Base-by-base conservation (phyloP, 64 coral and sea anemone species). In the Montipora efflorescens region DNA sequence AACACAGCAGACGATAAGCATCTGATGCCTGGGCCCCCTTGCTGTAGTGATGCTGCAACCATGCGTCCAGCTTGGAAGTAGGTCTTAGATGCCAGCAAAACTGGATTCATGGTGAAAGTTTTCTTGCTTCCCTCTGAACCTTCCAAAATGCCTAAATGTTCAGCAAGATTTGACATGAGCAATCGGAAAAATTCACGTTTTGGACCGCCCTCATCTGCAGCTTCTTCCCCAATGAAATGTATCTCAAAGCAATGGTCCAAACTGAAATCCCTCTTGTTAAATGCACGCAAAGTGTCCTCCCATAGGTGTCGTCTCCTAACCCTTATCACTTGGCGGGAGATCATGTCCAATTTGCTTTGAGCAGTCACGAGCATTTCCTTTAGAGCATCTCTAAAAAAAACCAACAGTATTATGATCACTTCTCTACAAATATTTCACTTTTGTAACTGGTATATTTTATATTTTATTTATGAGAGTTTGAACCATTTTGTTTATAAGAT, bases 201-300 rank as follows among this genome's bases (percentile, higher is more conserved):
- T 49, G 90, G 90, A 57, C 90, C 90, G 55, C 90, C 90, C 82
- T 66, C 67, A 79, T 92, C 90, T 57, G 80, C 69, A 18, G 78
- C 90, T 25, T 84, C 80, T 84, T 92, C 80, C 7, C 90, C 90
- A 50, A 76, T 92, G 80, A 92, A 92, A 83, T 92, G 90, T 2
- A 92, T 76, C 59, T 83, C 64, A 12, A 92, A 83, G 2, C 22
- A 62, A 76, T 47, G 76, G 79, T 36, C 45, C 10, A 47, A 69
- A 28, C 44, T 4, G 14, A 91, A 91, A 83, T 12, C 73, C 7
- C 44, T 91, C 77, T 82, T 83, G 16, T 78, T 53, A 50, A 91
- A 91, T 7, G 89, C 74, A 23, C 89, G 14, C 15, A 81, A 62
- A 68, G 89, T 43, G 23, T 91, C 79, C 47, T 67, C 67, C 90